Evolutionary conservation across 2,113 vertebrate species (phyloP).

Genomic region (Sylvilagus bachmani): DNA sequence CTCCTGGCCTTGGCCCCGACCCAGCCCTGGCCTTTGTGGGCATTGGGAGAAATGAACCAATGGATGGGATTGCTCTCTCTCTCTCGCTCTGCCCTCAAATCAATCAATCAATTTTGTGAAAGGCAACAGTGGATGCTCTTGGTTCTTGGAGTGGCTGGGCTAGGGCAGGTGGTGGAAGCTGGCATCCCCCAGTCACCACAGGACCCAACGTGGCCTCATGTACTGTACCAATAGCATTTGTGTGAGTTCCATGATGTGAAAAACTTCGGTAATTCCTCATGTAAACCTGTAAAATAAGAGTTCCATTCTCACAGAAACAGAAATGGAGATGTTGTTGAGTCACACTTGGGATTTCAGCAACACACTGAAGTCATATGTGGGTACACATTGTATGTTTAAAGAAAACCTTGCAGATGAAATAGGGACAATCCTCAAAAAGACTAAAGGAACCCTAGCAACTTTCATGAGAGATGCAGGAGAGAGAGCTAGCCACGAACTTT

Average conservation of each 20-base stretch:
- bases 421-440: not conserved
- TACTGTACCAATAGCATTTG: not conserved
- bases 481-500: not conserved
- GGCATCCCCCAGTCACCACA: not conserved
- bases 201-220: not conserved
- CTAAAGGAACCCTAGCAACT: not conserved
- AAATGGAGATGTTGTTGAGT: not conserved
- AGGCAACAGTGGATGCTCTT: no score
- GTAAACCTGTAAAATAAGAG: not conserved
- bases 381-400: not conserved
- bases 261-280: not conserved
- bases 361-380: not conserved
- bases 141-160: not conserved
- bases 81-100: no score
- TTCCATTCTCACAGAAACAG: not conserved
- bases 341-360: not conserved
- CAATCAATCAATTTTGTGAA: no score
- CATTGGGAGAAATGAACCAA: no score
- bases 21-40: no score
- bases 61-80: no score
- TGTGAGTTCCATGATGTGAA: not conserved
- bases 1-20: no score
- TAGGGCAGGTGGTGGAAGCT: not conserved
- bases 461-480: not conserved
- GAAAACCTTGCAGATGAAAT: not conserved